phyloP scores from a whole-genome alignment of 2,797 vertebrate genomes.

The Oryzias dopingdopingensis region DNA sequence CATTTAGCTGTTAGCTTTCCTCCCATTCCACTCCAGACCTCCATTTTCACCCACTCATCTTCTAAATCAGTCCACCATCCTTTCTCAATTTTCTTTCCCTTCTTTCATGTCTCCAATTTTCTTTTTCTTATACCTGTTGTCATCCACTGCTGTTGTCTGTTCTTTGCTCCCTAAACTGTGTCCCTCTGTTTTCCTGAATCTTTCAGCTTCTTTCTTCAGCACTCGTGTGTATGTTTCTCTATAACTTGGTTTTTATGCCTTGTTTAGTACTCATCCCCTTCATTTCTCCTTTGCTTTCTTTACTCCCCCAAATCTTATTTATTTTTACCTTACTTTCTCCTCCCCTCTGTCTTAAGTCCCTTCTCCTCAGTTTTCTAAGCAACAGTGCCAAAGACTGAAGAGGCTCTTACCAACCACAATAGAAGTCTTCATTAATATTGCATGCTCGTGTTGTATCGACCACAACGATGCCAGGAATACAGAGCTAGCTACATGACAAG shows the following conservation, averaged over 20 bases:
- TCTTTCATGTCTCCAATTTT: constrained; percentile 36
- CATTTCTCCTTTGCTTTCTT: constrained; percentile 14
- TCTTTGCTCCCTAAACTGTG: constrained; percentile 34
- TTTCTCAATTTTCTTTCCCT: constrained; percentile 35
- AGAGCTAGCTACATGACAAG: constrained; percentile 63
- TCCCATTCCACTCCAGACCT: constrained; percentile 22
- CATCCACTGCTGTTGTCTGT: constrained; percentile 21
- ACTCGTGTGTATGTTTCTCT: constrained; percentile 8
- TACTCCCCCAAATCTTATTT: constrained; percentile 18
- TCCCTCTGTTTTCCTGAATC: constrained; percentile 26
- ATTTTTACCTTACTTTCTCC: constrained; percentile 31
- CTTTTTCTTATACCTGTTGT: constrained; percentile 22
- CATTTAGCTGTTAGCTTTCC: constrained; percentile 34
- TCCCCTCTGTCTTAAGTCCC: constrained; percentile 49
- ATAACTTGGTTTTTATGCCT: neutral
- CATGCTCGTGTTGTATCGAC: constrained; percentile 76
- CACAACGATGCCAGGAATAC: constrained; percentile 74
- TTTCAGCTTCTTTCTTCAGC: constrained; percentile 20
- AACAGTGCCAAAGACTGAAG: constrained; percentile 63
- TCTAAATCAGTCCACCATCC: constrained; percentile 44
- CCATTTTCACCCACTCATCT: constrained; percentile 43
- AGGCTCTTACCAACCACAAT: constrained; percentile 73
- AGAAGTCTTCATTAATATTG: constrained; percentile 77
- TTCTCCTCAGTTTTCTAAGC: constrained; percentile 62
- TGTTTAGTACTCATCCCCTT: constrained; percentile 5